A percentile compares a stretch with the other conserved stretches of the same genome.
These are phyloP conservation scores for Allolobophora icterica DNA, from an alignment of 2,888 invertebrate genomes.

Conservation along the genomic window DNA sequence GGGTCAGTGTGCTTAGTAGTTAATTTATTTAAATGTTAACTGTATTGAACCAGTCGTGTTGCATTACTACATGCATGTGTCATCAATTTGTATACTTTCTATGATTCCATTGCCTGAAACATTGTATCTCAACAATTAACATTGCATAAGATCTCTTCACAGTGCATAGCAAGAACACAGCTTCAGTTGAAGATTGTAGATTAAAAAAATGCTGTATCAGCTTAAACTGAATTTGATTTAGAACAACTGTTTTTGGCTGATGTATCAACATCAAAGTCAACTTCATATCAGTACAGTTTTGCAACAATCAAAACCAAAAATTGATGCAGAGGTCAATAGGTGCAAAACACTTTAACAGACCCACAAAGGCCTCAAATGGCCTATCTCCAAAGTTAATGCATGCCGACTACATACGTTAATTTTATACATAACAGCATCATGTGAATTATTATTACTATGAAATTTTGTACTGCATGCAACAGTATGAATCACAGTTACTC, in stretches of 20 bases:
- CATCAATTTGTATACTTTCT: neutral
- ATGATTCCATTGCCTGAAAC: neutral
- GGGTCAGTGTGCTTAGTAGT: slow-evolving; percentile 1
- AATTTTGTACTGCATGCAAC: neutral
- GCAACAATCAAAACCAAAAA: too few relatives aligned
- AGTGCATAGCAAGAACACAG: neutral
- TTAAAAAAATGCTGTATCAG: neutral
- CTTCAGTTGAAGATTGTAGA: neutral
- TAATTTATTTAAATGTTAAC: neutral
- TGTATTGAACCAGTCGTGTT: neutral
- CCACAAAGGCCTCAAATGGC: neutral
- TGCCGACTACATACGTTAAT: neutral
- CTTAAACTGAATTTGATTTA: too few relatives aligned
- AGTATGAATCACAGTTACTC: neutral
- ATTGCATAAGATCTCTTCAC: neutral
- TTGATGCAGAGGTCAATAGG: neutral
- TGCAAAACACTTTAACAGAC: neutral
- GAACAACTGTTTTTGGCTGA: too few relatives aligned
- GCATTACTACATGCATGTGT: neutral
- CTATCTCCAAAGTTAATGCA: neutral
- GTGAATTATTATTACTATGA: neutral
- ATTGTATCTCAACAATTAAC: neutral
- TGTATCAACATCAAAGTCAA: too few relatives aligned
- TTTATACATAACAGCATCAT: neutral
- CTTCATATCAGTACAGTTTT: neutral